Base-by-base conservation (phyloP, 2,888 invertebrate species). In the Patella depressa region DNA sequence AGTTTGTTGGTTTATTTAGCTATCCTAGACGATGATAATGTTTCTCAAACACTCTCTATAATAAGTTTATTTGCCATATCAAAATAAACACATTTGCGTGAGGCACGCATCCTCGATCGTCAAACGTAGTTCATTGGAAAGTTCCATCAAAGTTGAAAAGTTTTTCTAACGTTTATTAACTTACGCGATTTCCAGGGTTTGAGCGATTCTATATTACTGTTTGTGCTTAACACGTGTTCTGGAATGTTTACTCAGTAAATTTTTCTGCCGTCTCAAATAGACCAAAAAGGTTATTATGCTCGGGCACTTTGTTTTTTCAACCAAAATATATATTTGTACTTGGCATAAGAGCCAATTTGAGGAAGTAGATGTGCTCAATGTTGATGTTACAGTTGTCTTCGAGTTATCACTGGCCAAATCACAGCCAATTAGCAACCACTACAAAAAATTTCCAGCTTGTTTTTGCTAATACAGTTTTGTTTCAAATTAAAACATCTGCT, bases 161-260 rank as follows among this genome's bases (percentile, higher is more conserved):
- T 45, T 45, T 45, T 45, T 45, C 45, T 45, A 45, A 45, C 45
- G 45, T 45, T 45, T 45, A 45, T 45, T 45, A 45, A 45, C 45
- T 7, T 45, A 45, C 9, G 45, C 45, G 45, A 9, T 45, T 45
- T 45, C 45, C 45, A 45, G 45, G 9, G 3, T 45, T 45, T 45
- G 45, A 9, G 45, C 45, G 45, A 45, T 45, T 45, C 45, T 45
- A 45, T 45, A 45, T 45, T 45, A 45, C 45, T 45, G 65, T 65
- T 65, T 65, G 65, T 65, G 65, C 24, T 65, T 65, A 65, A 77
- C 79, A 79, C 77, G 79, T 79, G 79, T 77, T 77, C 74, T 34
- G 24, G 53, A 24, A 53, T 79, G 79, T 79, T 79, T 79, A 72
- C 76, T 74, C 72, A 73, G 74, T 72, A 79, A 79, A 79, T 77